Percentiles rank a stretch among this genome's conserved stretches.
phyloP scores from a whole-genome alignment of 2,888 invertebrate species.

The Andrena dorsata region DNA sequence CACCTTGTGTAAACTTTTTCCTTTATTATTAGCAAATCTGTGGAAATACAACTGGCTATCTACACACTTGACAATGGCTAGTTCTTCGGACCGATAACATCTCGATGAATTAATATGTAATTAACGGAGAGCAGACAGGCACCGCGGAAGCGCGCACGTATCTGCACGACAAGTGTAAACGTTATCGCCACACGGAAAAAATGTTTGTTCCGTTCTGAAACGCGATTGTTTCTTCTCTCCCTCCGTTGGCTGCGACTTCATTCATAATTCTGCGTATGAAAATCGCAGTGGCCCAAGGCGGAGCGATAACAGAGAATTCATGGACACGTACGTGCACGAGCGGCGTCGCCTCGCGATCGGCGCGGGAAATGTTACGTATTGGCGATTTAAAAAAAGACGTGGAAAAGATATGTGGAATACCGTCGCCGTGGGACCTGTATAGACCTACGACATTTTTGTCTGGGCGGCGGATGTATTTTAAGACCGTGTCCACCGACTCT shows the following conservation, averaged over 20 bases:
- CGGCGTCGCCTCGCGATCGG: not conserved
- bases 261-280: not conserved
- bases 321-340: too few relatives aligned
- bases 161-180: not conserved
- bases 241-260: not conserved
- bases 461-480: slow-evolving; percentile 73
- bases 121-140: not conserved
- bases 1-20: too few relatives aligned
- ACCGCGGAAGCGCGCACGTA: slow-evolving; percentile 8
- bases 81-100: not conserved
- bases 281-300: not conserved
- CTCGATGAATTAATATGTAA: not conserved
- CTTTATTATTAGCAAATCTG: not conserved
- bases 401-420: slow-evolving; percentile 24
- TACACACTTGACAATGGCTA: not conserved
- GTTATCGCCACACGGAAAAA: not conserved
- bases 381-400: not conserved
- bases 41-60: not conserved
- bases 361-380: not conserved
- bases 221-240: not conserved
- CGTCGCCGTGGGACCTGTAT: slow-evolving; percentile 19
- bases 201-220: not conserved
- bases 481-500: slow-evolving; percentile 59
- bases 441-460: slow-evolving; percentile 67
- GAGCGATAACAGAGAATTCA: too few relatives aligned